Evolutionary conservation across 2,113 vertebrate species (phyloP), one percentile per base, ranked within the genome.

Genomic region (Lophura nycthemera): DNA sequence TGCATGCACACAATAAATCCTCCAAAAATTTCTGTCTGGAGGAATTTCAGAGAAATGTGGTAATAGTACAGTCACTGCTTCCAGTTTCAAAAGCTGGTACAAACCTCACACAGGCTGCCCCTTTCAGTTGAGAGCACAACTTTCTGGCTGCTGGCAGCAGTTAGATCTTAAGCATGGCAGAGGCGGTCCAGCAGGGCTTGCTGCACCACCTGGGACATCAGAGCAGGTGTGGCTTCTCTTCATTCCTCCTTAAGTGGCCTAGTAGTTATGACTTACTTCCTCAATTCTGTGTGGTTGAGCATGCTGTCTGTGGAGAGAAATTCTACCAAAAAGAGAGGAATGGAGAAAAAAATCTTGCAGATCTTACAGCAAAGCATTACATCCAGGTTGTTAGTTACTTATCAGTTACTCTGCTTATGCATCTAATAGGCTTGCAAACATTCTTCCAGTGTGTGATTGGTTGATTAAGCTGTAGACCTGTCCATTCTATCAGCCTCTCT

Each of bases 161-260:
- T 4, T 21, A 83, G 54, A 48, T 16, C 24, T 29, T 0, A 0
- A 43, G 25, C 15, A 40, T 5, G 8, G 24, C 5, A 0, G 1
- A 60, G 20, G 12, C 56, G 74, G 14, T 4, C 16, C 8, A 20
- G 24, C 0, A 56, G 24, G 13, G 5, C 25, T 25, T 8, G 11
- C 30, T 59, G 18, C 20, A 59, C 7, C 1, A 4, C 14, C 8
- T 42, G 9, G 6, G 19, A 42, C 6, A 20, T 25, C 43, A 56
- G 13, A 10, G 19, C 4, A 38, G 11, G 14, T 27, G 25, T 24
- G 34, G 10, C 32, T 70, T 73, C 61, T 83, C 21, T 32, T 36
- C n/a, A 22, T 30, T 54, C 11, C 15, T 7, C 6, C 29, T 38
- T 81, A 25, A 48, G 61, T 27, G 20, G 40, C 16, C 54, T 48